Percentiles rank a stretch among this genome's conserved stretches.
phyloP scores from a whole-genome alignment of 2,797 vertebrate genomes.

The Distichodus sexfasciatus region DNA sequence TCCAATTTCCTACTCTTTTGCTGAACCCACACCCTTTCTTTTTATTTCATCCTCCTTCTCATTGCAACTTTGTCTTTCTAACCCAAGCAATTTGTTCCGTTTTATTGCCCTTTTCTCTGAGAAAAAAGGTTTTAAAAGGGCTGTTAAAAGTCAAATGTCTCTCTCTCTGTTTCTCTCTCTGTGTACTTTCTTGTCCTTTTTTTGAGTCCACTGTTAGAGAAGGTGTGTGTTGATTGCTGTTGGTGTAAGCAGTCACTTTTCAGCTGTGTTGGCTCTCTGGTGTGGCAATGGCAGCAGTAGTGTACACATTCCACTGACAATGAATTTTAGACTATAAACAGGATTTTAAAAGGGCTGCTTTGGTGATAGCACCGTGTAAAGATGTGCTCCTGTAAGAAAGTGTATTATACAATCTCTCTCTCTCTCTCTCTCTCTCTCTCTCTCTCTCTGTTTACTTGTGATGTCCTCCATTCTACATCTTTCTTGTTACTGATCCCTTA shows the following conservation, averaged over 20 bases:
- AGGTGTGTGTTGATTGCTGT: constrained; percentile 63
- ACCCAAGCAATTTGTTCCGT: neutral
- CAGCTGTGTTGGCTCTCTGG: constrained; percentile 61
- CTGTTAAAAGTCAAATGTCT: constrained; percentile 1
- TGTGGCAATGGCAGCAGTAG: constrained; percentile 60
- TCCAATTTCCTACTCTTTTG: constrained; percentile 39
- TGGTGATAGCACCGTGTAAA: constrained; percentile 53
- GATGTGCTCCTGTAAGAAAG: constrained; percentile 55
- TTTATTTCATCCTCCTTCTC: constrained; percentile 1
- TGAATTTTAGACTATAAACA: constrained; percentile 65
- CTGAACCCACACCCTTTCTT: constrained; percentile 18
- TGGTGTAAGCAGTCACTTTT: constrained; percentile 71
- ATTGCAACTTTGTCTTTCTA: constrained; percentile 22
- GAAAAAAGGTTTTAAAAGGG: neutral
- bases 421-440: constrained; percentile 22
- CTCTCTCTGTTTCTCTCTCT: constrained; percentile 30
- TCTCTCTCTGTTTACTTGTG: neutral
- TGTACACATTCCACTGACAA: constrained; percentile 54
- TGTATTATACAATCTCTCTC: constrained; percentile 60
- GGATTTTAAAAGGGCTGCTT: constrained; percentile 69
- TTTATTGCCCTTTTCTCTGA: neutral
- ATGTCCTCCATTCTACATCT: constrained; percentile 48
- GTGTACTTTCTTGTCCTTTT: constrained; percentile 10
- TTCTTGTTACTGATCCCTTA: constrained; percentile 40
- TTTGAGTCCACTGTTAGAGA: constrained; percentile 1